phyloP scores from a whole-genome alignment of 64 coral and sea anemone genomes.

The Stichodactyla helianthus region DNA sequence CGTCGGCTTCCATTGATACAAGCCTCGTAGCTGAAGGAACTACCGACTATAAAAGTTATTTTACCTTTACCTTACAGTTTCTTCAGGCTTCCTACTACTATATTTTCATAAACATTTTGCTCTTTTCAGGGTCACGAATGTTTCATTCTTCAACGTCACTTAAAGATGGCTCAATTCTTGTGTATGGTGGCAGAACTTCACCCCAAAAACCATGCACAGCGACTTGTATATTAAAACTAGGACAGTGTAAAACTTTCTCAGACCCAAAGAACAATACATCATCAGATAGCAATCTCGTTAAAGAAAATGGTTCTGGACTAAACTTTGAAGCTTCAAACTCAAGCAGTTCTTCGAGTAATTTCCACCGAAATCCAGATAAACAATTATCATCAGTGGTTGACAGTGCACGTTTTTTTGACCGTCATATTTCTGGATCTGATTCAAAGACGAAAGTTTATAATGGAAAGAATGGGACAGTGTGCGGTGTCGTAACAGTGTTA shows the following conservation, averaged over 20 bases:
- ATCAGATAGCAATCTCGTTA: not conserved
- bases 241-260: not conserved
- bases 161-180: slow-evolving; percentile 32
- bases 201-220: slow-evolving; percentile 56
- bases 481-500: not conserved
- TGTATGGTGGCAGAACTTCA: slow-evolving; percentile 75
- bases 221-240: not conserved
- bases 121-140: slow-evolving; percentile 67
- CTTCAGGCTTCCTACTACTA: no score
- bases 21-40: no score
- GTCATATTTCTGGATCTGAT: not conserved
- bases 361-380: not conserved
- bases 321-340: not conserved
- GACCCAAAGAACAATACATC: not conserved
- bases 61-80: no score
- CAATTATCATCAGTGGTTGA: not conserved
- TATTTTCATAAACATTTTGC: not conserved
- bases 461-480: not conserved
- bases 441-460: not conserved
- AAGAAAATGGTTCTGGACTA: not conserved
- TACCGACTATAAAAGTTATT: no score
- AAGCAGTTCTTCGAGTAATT: not conserved
- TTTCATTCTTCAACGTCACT: slow-evolving; percentile 68
- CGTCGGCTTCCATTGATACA: no score
- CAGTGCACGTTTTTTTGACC: not conserved